Base-by-base conservation (phyloP, 2,797 vertebrate genomes). In the Brachyalestes nurse region DNA sequence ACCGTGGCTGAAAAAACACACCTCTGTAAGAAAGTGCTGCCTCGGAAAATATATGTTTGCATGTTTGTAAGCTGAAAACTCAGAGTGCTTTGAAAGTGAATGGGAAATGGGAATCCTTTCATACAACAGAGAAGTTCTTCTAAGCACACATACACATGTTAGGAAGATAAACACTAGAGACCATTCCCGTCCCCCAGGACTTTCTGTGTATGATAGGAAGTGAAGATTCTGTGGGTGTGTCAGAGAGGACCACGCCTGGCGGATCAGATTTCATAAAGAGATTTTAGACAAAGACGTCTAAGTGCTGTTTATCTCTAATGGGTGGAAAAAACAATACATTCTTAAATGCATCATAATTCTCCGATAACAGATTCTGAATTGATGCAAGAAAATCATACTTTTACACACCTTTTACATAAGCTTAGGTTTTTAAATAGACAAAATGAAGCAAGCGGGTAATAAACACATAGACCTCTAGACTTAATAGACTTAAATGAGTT, bases 221-320 rank as follows among this genome's bases (percentile, higher is more conserved):
- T 38, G 51, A 72, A 53, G 49, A 72, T 21, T 17, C 25, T 40
- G 69, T 51, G 69, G 47, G 49, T 53, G 23, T 70, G 19, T 72
- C 49, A 53, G n/a, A 3, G 25, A 9, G 17, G 51, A 57, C 70
- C 70, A 38, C 4, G 23, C 28, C 49, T 57, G 25, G 12, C 3
- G 34, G 34, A 34, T 34, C 34, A 38, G 7, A 34, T 25, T 19
- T 34, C 49, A 71, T 51, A 25, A 21, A 49, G 47, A 14, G 47
- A 14, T 28, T 72, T 55, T 14, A 70, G 12, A 47, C 14, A 49
- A 70, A 7, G 42, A 70, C 67, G 13, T 70, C 23, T 23, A 23
- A 25, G 13, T 25, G 67, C 16, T 34, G 34, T 70, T 12, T 1
- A 28, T 42, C 19, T 67, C 13, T 6, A 7, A 6, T 16, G 16